phyloP scores from a whole-genome alignment of 2,888 invertebrate species.

The Vandiemenella viatica region DNA sequence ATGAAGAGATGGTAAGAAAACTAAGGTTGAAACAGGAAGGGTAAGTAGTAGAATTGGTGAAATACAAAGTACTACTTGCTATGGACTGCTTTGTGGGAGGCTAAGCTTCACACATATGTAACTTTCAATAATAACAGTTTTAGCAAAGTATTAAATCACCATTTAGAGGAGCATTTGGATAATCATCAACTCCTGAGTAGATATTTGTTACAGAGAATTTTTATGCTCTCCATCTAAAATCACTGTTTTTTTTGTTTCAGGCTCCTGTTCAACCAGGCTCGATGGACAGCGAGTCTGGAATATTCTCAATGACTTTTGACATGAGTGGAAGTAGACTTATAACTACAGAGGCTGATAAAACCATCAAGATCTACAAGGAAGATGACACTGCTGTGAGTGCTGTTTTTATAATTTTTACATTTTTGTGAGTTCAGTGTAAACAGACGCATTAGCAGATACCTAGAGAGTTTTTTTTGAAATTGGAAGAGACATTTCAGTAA shows the following conservation, averaged over 20 bases:
- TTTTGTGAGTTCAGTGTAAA: background rate
- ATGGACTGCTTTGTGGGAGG: too few relatives aligned
- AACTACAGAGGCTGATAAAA: conserved; percentile 97
- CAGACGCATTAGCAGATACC: background rate
- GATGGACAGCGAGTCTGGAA: conserved; percentile 97
- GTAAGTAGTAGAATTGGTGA: too few relatives aligned
- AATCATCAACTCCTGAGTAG: too few relatives aligned
- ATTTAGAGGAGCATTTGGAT: too few relatives aligned
- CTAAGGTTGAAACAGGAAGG: too few relatives aligned
- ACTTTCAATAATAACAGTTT: too few relatives aligned
- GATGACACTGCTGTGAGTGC: conserved; percentile 68
- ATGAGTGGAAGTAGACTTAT: conserved; percentile 87
- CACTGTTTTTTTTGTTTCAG: conserved; percentile 30
- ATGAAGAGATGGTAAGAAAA: too few relatives aligned
- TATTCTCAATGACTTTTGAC: conserved; percentile 92
- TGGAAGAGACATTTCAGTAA: background rate
- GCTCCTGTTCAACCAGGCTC: conserved; percentile 96
- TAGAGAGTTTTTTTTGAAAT: conserved; percentile 6
- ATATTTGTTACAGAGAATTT: too few relatives aligned
- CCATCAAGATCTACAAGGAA: conserved; percentile 96
- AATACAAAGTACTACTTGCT: too few relatives aligned
- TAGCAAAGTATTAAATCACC: too few relatives aligned
- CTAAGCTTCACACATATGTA: too few relatives aligned
- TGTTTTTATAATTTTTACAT: background rate
- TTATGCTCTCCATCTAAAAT: background rate